Percentiles rank a stretch among this genome's conserved stretches.
Evolutionary conservation across 2,888 invertebrate species (phyloP).

Genomic region (Orthonevra nobilis): DNA sequence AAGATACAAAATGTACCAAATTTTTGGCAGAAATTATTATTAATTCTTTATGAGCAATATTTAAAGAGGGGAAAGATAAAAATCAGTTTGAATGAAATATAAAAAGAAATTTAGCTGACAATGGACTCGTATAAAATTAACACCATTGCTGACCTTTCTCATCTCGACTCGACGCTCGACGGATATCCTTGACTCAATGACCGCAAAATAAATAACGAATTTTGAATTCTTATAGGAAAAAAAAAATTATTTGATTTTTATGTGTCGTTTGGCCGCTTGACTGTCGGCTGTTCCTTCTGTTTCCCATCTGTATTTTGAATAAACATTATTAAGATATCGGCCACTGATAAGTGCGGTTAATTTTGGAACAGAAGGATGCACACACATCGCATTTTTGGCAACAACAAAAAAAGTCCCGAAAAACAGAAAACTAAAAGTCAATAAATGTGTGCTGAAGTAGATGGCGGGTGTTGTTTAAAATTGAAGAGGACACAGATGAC

Average conservation of each 20-base stretch:
- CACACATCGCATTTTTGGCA: slow-evolving; percentile 2
- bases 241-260: background rate
- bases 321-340: slow-evolving; percentile 63
- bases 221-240: slow-evolving; percentile 9
- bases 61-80: slow-evolving; percentile 21
- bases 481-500: slow-evolving; percentile 69
- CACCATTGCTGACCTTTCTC: slow-evolving; percentile 2
- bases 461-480: slow-evolving; percentile 17
- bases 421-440: slow-evolving; percentile 31
- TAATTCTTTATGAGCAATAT: slow-evolving; percentile 26
- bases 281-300: slow-evolving; percentile 13
- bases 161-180: slow-evolving; percentile 2
- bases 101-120: slow-evolving; percentile 3
- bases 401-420: slow-evolving; percentile 17
- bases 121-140: background rate
- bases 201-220: slow-evolving; percentile 48
- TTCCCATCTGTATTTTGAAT: slow-evolving; percentile 58
- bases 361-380: slow-evolving; percentile 55
- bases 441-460: background rate
- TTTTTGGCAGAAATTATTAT: slow-evolving; percentile 47
- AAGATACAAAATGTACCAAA: slow-evolving; percentile 2
- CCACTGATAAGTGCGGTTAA: slow-evolving; percentile 65
- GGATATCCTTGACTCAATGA: slow-evolving; percentile 43
- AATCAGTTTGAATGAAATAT: slow-evolving; percentile 40
- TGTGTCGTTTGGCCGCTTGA: slow-evolving; percentile 7